Evolutionary conservation across 2,888 invertebrate genomes (phyloP).

Genomic region (Furcula furcula): DNA sequence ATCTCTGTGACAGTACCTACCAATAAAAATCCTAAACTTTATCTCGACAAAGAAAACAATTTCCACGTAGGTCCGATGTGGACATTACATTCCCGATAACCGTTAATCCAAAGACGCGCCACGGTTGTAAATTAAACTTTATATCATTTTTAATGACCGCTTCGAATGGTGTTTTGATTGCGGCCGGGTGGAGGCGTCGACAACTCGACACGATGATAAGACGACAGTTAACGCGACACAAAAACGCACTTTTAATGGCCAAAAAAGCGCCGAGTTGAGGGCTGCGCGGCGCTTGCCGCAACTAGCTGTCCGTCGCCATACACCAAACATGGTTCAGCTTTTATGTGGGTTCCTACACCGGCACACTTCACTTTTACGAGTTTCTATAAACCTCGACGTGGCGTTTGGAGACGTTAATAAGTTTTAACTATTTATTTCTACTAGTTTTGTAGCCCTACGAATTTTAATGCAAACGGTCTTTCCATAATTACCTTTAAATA

Average conservation of each 20-base stretch:
- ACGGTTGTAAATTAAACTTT: conserved; percentile 78
- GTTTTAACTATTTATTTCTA: conserved; percentile 47
- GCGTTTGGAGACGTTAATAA: conserved; percentile 62
- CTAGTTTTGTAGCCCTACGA: conserved; percentile 35
- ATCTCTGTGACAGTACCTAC: too few relatives aligned
- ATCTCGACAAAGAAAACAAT: conserved; percentile 64
- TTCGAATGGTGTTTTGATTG: conserved; percentile 80
- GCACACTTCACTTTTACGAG: conserved; percentile 71
- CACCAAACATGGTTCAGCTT: conserved; percentile 33
- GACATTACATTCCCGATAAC: conserved; percentile 71
- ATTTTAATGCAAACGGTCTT: conserved; percentile 3
- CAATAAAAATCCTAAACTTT: conserved; percentile 53
- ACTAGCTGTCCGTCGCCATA: conserved; percentile 16
- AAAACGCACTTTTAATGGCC: conserved; percentile 72
- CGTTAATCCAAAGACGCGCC: conserved; percentile 68
- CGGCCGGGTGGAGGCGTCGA: conserved; percentile 79
- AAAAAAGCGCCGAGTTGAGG: conserved; percentile 53
- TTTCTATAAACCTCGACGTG: conserved; percentile 56
- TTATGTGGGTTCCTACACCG: conserved; percentile 69
- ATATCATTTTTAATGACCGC: conserved; percentile 79
- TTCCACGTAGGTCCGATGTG: conserved; percentile 57
- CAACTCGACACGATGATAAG: conserved; percentile 80
- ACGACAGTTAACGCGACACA: conserved; percentile 67
- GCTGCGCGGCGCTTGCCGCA: conserved; percentile 25
- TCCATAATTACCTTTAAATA: too few relatives aligned